phyloP scores from a whole-genome alignment of 2,888 invertebrate genomes.

The Cosmopolites sordidus region DNA sequence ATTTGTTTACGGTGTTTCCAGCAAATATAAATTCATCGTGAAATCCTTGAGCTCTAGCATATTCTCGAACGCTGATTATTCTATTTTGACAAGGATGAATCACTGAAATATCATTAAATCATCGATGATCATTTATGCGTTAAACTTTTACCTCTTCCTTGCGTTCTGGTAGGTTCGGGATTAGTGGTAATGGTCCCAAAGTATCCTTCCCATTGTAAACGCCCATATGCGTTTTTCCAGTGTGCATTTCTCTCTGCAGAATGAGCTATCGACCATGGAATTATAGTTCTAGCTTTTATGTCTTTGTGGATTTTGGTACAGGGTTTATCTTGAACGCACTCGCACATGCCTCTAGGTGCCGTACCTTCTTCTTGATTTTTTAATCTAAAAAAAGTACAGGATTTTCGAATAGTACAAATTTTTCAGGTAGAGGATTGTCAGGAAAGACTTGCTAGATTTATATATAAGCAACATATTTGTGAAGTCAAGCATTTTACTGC shows the following conservation, averaged over 20 bases:
- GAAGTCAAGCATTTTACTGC: too few relatives aligned
- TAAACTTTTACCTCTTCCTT: conserved; percentile 42
- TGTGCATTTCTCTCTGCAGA: conserved; percentile 54
- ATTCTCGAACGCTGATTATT: conserved; percentile 54
- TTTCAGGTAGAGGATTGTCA: too few relatives aligned
- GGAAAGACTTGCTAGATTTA: too few relatives aligned
- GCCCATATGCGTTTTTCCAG: conserved; percentile 56
- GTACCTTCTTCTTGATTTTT: conserved; percentile 30
- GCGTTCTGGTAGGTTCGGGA: conserved; percentile 56
- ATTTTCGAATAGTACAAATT: neutral
- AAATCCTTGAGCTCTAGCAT: conserved; percentile 57
- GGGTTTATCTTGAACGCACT: conserved; percentile 38
- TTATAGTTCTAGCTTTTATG: conserved; percentile 47
- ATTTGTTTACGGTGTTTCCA: conserved; percentile 49
- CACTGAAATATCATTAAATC: conserved; percentile 28
- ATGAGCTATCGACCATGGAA: conserved; percentile 57
- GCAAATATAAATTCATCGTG: conserved; percentile 52
- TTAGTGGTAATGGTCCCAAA: conserved; percentile 53
- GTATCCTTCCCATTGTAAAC: conserved; percentile 53
- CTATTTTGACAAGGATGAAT: conserved; percentile 47
- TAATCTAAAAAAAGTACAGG: conserved; percentile 30
- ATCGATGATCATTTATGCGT: too few relatives aligned
- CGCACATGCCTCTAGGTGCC: conserved; percentile 49
- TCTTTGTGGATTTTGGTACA: conserved; percentile 34
- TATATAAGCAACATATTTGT: neutral